Percentiles rank a stretch among this genome's conserved stretches.
Evolutionary conservation across 2,797 vertebrate genomes (phyloP).

Genomic region (Myotis vivesi): DNA sequence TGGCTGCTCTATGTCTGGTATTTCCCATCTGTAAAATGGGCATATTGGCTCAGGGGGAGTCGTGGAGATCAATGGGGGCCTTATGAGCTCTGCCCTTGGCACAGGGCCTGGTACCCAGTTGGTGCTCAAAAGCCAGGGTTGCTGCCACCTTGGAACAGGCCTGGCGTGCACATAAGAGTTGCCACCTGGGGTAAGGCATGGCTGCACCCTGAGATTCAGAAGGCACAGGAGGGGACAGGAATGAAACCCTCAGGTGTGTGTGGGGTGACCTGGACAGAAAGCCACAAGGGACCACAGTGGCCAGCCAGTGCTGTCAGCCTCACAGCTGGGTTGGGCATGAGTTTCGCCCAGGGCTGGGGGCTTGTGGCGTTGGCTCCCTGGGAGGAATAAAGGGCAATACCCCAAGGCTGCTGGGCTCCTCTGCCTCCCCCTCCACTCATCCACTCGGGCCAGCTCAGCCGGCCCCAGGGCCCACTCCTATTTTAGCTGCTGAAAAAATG

Average conservation of each 20-base stretch:
- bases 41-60: background rate
- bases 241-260: background rate
- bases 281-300: background rate
- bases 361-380: background rate
- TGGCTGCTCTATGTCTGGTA: accelerated
- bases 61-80: background rate
- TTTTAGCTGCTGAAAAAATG: slow-evolving; percentile 74
- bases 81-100: too few species aligned
- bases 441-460: background rate
- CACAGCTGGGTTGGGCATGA: accelerated
- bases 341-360: background rate
- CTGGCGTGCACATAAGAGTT: background rate
- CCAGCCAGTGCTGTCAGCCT: background rate
- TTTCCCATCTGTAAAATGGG: background rate
- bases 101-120: background rate
- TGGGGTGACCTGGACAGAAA: background rate
- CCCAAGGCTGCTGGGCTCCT: background rate
- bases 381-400: background rate
- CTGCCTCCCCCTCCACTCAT: background rate
- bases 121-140: accelerated
- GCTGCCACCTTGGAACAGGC: background rate
- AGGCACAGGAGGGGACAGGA: background rate
- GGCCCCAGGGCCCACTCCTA: slow-evolving; percentile 59
- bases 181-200: too few species aligned
- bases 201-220: background rate